These are phyloP conservation scores for Vipera ursinii DNA, from an alignment of 2,797 vertebrate species.

Conservation along the genomic window DNA sequence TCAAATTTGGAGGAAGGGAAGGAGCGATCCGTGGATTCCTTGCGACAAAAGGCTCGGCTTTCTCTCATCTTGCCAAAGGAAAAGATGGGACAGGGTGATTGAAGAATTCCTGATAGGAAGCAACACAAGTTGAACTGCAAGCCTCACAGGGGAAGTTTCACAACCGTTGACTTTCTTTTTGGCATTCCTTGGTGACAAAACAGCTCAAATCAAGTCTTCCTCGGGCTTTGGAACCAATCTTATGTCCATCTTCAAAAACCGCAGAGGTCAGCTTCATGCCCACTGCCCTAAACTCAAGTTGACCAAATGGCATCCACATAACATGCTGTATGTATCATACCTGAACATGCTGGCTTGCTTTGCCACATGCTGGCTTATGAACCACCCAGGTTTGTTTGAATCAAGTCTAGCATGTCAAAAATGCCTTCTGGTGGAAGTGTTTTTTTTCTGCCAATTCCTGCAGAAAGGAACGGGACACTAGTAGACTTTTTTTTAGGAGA, in stretches of 20 bases:
- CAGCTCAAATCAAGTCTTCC: neutral
- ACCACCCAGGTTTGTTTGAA: neutral
- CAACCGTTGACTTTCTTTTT: neutral
- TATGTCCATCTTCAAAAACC: neutral
- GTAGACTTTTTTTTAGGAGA: no score
- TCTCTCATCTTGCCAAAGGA: neutral
- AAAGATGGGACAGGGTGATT: accelerated
- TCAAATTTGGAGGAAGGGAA: neutral
- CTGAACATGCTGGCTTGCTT: neutral
- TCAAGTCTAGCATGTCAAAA: neutral
- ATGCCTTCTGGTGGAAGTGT: neutral
- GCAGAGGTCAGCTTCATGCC: neutral
- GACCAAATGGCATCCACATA: neutral
- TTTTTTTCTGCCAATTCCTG: no score
- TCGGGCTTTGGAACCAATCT: neutral
- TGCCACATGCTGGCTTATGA: neutral
- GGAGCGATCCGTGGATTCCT: neutral
- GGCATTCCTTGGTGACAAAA: accelerated
- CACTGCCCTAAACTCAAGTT: neutral
- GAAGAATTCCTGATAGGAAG: neutral
- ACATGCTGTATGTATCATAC: neutral
- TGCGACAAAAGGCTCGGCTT: neutral
- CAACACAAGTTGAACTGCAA: neutral
- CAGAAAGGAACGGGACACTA: no score
- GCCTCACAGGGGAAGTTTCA: accelerated